These are phyloP conservation scores for Piezodorus guildinii DNA, from an alignment of 1,140 invertebrate genomes.

Conservation along the genomic window DNA sequence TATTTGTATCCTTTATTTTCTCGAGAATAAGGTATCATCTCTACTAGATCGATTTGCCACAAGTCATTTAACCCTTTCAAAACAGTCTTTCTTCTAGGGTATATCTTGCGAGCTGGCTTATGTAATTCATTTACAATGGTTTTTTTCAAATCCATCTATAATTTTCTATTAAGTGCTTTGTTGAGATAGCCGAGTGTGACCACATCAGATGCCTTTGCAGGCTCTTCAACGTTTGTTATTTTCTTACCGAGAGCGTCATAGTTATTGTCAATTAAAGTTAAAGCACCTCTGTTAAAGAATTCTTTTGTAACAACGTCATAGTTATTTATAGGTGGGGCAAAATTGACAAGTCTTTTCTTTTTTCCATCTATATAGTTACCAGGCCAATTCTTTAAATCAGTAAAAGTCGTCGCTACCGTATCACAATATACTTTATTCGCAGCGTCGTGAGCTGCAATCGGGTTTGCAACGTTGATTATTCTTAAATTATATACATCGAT, in stretches of 20 bases:
- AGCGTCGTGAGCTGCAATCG: not conserved
- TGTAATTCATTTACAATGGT: constrained; percentile 25
- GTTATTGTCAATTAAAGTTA: no score
- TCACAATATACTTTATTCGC: not conserved
- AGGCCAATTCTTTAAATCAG: not conserved
- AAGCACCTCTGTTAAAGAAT: no score
- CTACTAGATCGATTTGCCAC: constrained; percentile 26
- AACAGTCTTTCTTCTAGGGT: constrained; percentile 19
- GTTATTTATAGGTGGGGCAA: no score
- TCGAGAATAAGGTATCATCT: constrained; percentile 31
- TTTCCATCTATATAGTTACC: not conserved
- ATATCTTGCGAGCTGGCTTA: constrained; percentile 26
- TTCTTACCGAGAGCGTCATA: no score
- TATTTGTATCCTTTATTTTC: not conserved
- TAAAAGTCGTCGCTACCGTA: not conserved
- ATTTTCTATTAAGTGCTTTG: no score
- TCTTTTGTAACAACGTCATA: no score
- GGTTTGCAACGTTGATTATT: not conserved
- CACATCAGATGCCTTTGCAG: not conserved
- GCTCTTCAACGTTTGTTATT: not conserved
- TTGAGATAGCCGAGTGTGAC: not conserved
- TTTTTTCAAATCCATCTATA: no score
- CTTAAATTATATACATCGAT: not conserved
- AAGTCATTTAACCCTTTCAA: constrained; percentile 23
- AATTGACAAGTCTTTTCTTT: no score